Conservation (phyloP, 23 tunicate genomes). For the Halocynthia roretzi region DNA sequence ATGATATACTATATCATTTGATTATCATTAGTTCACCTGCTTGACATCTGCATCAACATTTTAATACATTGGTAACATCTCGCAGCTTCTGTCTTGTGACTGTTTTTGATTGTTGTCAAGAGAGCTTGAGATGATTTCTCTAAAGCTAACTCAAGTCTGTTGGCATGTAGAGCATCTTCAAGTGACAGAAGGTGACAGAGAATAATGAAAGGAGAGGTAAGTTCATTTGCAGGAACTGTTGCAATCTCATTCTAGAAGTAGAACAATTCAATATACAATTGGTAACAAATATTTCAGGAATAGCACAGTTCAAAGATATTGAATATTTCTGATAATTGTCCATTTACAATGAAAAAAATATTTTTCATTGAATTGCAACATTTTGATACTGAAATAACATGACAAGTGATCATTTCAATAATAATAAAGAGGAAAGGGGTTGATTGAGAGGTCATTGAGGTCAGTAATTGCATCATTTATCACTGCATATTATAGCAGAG, state of each 20-base stretch:
- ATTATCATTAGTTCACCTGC: constrained; percentile 33
- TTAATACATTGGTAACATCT: constrained; percentile 80
- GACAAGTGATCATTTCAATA: too few species aligned
- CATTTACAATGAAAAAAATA: too few species aligned
- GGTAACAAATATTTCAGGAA: background rate
- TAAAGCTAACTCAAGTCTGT: constrained; percentile 46
- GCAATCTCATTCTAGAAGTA: constrained; percentile 40
- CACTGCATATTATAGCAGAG: background rate
- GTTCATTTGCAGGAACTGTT: constrained; percentile 55
- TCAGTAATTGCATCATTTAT: background rate
- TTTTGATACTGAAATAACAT: too few species aligned
- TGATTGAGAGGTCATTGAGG: too few species aligned
- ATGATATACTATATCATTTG: background rate
- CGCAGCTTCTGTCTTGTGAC: constrained; percentile 39
- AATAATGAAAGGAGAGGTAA: constrained; percentile 31
- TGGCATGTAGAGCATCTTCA: constrained; percentile 40
- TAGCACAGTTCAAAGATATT: too few species aligned
- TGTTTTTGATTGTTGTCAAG: constrained; percentile 38
- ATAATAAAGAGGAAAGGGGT: too few species aligned
- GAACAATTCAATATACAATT: background rate
- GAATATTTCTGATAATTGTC: too few species aligned
- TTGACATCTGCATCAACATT: constrained; percentile 56
- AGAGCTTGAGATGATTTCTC: constrained; percentile 38
- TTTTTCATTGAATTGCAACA: too few species aligned
- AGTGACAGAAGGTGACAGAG: constrained; percentile 52